phyloP scores from a whole-genome alignment of 2,113 vertebrate species.

The Hystrix cristata region DNA sequence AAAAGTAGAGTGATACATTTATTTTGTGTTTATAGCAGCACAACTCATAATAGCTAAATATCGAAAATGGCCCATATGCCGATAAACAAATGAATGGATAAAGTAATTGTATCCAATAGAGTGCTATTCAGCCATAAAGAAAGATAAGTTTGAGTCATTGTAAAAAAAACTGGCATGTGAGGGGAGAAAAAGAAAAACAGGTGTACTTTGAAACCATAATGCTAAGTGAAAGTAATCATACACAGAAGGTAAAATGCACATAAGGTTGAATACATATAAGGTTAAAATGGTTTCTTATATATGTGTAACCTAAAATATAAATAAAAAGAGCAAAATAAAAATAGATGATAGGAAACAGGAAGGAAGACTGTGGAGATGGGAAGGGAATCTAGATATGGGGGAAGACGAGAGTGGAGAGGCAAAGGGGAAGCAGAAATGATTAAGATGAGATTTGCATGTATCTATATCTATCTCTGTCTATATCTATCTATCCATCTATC shows the following conservation, averaged over 20 bases:
- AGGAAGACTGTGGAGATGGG: neutral
- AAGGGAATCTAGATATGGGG: neutral
- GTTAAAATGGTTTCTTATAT: neutral
- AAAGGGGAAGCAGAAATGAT: neutral
- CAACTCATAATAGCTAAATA: neutral
- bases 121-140: neutral
- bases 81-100: neutral
- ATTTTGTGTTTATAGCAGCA: neutral
- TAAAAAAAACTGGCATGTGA: neutral
- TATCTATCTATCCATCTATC: too few species aligned
- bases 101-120: neutral
- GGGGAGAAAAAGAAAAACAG: too few species aligned
- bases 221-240: neutral
- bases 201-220: neutral
- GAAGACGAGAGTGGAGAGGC: neutral
- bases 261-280: too few species aligned
- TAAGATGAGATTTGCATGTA: neutral
- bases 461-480: too few species aligned
- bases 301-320: neutral
- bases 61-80: neutral
- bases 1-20: neutral
- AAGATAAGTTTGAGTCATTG: neutral
- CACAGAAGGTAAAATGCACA: neutral
- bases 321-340: neutral
- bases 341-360: neutral